A percentile compares a stretch with the other conserved stretches of the same genome.
Conservation (phyloP, 2,888 invertebrate species). For the Cistogaster globosa region DNA sequence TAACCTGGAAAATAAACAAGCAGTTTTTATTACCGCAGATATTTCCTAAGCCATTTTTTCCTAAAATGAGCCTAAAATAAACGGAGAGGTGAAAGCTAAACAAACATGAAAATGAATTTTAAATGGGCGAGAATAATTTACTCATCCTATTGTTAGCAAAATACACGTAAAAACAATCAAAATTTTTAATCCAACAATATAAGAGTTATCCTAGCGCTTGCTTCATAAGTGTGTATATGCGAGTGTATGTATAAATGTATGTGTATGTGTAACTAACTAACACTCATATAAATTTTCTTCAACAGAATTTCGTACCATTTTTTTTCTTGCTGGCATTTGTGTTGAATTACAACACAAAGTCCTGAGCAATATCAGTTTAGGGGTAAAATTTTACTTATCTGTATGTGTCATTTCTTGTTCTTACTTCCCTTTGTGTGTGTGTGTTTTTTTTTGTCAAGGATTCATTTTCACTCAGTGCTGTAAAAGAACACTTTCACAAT, state of each 20-base stretch:
- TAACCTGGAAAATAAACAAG: not conserved
- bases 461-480: not conserved
- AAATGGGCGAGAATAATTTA: not conserved
- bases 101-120: constrained; percentile 26
- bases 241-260: not conserved
- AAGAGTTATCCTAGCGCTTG: not conserved
- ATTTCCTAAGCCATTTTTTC: too few species aligned
- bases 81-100: not conserved
- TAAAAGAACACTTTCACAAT: not conserved
- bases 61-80: not conserved
- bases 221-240: too few species aligned
- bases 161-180: constrained; percentile 1
- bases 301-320: not conserved
- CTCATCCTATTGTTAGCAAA: not conserved
- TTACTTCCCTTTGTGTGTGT: constrained; percentile 3
- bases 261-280: not conserved
- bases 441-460: not conserved
- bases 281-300: constrained; percentile 10
- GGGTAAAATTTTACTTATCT: not conserved
- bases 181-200: constrained; percentile 6
- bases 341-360: constrained; percentile 30
- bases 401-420: not conserved
- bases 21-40: not conserved
- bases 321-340: not conserved
- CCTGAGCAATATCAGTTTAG: not conserved